Base-by-base conservation (phyloP, 2,888 invertebrate species). In the Endotricha flammealis region DNA sequence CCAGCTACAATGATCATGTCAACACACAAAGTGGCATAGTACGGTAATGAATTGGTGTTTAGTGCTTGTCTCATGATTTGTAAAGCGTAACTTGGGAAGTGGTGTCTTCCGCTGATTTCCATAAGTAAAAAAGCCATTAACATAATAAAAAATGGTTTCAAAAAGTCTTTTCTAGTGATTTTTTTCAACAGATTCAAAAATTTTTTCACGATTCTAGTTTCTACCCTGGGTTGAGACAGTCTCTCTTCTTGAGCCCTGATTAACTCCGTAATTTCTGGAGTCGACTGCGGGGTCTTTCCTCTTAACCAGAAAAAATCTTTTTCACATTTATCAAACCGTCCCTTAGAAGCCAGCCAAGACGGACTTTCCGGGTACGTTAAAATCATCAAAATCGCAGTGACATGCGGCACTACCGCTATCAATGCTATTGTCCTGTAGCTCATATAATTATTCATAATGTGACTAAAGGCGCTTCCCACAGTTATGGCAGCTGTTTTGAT, bases 281-380 rank as follows among this genome's bases (percentile, higher is more conserved):
- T 37, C 0, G 65, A 48, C 8, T 50, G 41, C 8, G 50, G 40
- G 12, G 42, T 36, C 4, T 54, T 50, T 11, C 89, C 90, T 40
- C 90, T 66, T 29, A 89, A 75, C 71, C 81, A 88, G 28, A 73
- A 68, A 10, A 89, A 88, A 0, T 88, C 69, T 4, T 67, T 56
- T 40, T 85, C 73, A 0, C 90, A 89, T 34, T 87, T 74, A 3
- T 73, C 70, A 1, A 71, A 62, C 9, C 72, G 66, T 1, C 79
- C 81, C 37, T 82, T 88, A 1, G 86, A 76, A 0, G 88, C 76
- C 25, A 91, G 54, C 90, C 90, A 92, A 7, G 80, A 72, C 0
- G 91, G 91, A 9, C 90, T 88, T 62, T 92, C 91, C 0, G 89
- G 89, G 45, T 89, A 67, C 0, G 87, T 77, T 6, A 69, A 57